Evolutionary conservation across 2,113 vertebrate species (phyloP), one percentile per base, ranked within the genome.

Genomic region (Anolis carolinensis): DNA sequence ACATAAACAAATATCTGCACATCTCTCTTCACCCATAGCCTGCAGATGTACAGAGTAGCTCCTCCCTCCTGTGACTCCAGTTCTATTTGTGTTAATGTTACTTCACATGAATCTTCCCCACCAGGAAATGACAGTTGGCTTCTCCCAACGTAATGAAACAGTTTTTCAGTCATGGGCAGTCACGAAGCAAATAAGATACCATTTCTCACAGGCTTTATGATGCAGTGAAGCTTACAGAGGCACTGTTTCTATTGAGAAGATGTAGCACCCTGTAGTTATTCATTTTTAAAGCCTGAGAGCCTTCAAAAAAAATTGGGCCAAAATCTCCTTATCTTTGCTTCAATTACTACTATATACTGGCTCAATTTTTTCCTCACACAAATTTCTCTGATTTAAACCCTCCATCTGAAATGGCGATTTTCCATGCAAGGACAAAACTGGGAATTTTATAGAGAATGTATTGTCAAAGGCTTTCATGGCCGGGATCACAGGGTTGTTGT

Each of bases 201-300:
- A 93, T 92, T 93, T 93, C 89, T 87, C 85, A 91, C 91, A 92
- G 93, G 67, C 86, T 92, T 92, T 3, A 32, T 88, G 93, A 93
- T 94, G 92, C 92, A 90, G n/a, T 0, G 0, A 86, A 92, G 85
- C 72, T 92, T 91, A 91, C 86, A 89, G 83, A 90, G 82, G 93
- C 23, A 25, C 34, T 73, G 83, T 90, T 87, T 91, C 90, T 92
- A 93, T 89, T 90, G 68, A 80, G 87, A n/a, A 59, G 76, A 25
- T 9, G 3, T 16, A 21, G n/a, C 30, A 52, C 75, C 52, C 52
- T 55, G 27, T 32, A 25, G 62, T 18, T n/a, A 20, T 32, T 14
- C 44, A n/a, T 14, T 77, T 44, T 44, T 75, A 75, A 75, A 44
- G 30, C 52, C 30, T 55, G 48, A 77, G 30, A 55, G 9, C 16